Base-by-base conservation (phyloP, 2,113 vertebrate genomes). In the Camarhynchus parvulus region DNA sequence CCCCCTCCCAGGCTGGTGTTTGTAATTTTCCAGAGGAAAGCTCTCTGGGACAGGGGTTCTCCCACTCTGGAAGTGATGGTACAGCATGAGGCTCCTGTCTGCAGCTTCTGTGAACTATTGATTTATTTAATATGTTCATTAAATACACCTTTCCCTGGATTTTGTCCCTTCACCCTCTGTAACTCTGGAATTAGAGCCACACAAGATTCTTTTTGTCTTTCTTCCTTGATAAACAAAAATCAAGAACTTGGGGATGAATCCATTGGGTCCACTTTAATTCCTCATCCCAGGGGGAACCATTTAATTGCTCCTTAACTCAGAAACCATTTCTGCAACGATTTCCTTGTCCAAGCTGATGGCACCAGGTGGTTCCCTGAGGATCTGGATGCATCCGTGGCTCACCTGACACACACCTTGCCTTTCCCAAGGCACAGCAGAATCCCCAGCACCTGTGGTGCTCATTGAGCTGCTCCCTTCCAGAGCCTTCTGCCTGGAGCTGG, bases 391-490 rank as follows among this genome's bases (percentile, higher is more conserved):
- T 30, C 75, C 30, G 6, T 12, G 74, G 73, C 94, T 95, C 62
- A 79, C 92, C 87, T 91, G 74, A 33, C 72, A 41, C 7, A 2
- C 49, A 22, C 83, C 53, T 14, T 21, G 31, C 31, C 53, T 21
- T 56, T 56, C 31, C 53, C 53, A 33, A 14, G 89, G 95, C 80
- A 39, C 49, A 55, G 1, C 5, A 42, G 59, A 61, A 80, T 28
- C 72, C 75, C 47, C 35, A 93, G 64, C 55, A 64, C 15, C 83
- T 18, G 0, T 7, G 24, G 69, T 52, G 89, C 81, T 82, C 84
- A 28, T 80, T 47, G 35, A 91, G 42, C 59, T 87, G 69, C 80
- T 95, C 66, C 74, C 82, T 96, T 95, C 95, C 28, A 68, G 89
- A 94, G 81, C 88, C 76, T 94, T 87, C 94, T 93, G 64, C 11